Evolutionary conservation across 2,888 invertebrate genomes (phyloP).

Genomic region (Hipparchia sbordonii): DNA sequence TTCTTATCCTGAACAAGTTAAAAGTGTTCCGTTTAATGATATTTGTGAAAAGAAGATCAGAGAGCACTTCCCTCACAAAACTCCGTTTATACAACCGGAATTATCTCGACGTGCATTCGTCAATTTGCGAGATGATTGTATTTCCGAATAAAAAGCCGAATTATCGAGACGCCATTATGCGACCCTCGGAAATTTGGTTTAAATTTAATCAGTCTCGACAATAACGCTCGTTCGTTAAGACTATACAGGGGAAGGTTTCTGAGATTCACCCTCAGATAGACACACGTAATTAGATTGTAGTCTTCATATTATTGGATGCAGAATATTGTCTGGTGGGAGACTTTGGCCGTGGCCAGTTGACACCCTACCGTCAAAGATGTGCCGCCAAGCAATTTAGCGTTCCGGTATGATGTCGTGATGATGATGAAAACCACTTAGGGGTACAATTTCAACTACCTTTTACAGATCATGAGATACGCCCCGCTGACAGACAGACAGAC

Average conservation of each 20-base stretch:
- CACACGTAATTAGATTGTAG: constrained; percentile 57
- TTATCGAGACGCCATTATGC: constrained; percentile 35
- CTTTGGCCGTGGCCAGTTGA: too few relatives aligned
- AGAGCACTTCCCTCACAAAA: constrained; percentile 8
- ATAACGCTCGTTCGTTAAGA: constrained; percentile 52
- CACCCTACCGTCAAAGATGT: too few relatives aligned
- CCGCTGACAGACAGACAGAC: too few relatives aligned
- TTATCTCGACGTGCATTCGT: constrained; percentile 33
- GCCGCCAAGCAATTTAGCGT: too few relatives aligned
- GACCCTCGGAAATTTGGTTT: constrained; percentile 41
- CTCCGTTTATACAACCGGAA: constrained; percentile 23
- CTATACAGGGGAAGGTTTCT: constrained; percentile 33
- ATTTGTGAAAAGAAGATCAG: neutral
- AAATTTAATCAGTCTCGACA: constrained; percentile 56
- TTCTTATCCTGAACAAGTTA: neutral
- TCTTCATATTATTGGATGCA: constrained; percentile 10
- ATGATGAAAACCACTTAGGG: too few relatives aligned
- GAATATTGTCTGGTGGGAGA: too few relatives aligned
- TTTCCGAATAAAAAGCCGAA: constrained; percentile 34
- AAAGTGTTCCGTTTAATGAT: neutral
- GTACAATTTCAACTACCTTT: too few relatives aligned
- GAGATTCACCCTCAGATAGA: constrained; percentile 45
- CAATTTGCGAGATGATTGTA: constrained; percentile 33
- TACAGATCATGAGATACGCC: too few relatives aligned
- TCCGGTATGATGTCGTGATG: too few relatives aligned